Evolutionary conservation across 2,113 vertebrate genomes (phyloP).

Genomic region (Phalacrocorax pelagicus): DNA sequence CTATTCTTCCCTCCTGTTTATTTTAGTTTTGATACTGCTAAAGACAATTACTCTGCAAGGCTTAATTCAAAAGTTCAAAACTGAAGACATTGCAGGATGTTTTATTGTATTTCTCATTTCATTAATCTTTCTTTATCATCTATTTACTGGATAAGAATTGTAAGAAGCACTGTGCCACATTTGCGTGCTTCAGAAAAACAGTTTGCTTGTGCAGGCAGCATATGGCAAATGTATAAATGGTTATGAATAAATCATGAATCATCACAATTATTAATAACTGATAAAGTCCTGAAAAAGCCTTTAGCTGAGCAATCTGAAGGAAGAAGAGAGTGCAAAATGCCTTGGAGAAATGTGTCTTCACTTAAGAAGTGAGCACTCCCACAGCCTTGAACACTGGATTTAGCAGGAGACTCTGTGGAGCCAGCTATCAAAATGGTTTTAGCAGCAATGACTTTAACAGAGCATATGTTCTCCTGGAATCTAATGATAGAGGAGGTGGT

Average conservation of each 20-base stretch:
- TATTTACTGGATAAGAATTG: constrained; percentile 34
- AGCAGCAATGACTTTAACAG: neutral
- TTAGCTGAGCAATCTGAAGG: constrained; percentile 14
- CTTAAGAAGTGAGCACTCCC: neutral
- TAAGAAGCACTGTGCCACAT: neutral
- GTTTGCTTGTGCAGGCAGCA: constrained; percentile 41
- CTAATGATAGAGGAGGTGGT: constrained; percentile 19
- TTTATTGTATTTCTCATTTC: constrained; percentile 21
- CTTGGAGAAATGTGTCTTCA: constrained; percentile 22
- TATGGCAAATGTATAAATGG: constrained; percentile 60
- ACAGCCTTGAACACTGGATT: constrained; percentile 1
- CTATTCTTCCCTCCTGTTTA: neutral
- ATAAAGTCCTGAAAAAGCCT: constrained; percentile 52
- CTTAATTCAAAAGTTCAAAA: constrained; percentile 24
- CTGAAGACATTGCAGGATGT: neutral
- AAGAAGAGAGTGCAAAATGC: constrained; percentile 39
- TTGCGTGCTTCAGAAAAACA: constrained; percentile 25
- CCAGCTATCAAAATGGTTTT: constrained; percentile 43
- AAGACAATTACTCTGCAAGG: neutral
- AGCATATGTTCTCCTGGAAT: constrained; percentile 5
- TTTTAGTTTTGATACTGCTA: constrained; percentile 18
- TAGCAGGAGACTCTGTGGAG: constrained; percentile 36
- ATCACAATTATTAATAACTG: constrained; percentile 69
- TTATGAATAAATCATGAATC: constrained; percentile 67
- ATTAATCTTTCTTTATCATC: constrained; percentile 25